Conservation (phyloP, 30 jellyfish, hydroid and myxozoan species). For the Mastigias papua region DNA sequence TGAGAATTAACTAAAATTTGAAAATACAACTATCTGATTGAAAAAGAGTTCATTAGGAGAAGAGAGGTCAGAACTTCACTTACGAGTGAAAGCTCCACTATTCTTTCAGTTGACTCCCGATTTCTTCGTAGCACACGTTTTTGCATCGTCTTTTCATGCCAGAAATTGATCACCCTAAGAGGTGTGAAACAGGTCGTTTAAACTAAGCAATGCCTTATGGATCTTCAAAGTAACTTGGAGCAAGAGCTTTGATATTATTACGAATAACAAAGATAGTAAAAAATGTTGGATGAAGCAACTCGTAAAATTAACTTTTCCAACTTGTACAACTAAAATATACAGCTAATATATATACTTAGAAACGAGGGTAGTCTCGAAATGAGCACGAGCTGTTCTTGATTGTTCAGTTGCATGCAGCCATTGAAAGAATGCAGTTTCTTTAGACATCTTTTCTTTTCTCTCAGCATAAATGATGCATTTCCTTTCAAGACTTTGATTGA, state of each 20-base stretch:
- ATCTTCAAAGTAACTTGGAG: no score
- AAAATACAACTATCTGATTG: no score
- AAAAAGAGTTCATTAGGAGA: no score
- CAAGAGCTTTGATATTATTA: no score
- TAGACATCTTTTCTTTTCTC: neutral
- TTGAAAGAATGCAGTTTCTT: constrained; percentile 14
- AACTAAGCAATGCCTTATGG: no score
- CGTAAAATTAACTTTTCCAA: no score
- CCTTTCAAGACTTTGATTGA: constrained; percentile 8
- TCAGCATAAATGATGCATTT: neutral
- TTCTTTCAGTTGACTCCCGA: constrained; percentile 16
- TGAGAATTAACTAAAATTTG: no score
- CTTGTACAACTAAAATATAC: no score
- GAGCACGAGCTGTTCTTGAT: constrained; percentile 37
- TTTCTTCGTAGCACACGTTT: constrained; percentile 10
- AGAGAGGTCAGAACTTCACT: no score
- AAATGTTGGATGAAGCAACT: no score
- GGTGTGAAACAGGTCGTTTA: no score
- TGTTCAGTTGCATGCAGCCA: constrained; percentile 57
- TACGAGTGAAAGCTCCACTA: constrained; percentile 32
- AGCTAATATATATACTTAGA: constrained; percentile 3
- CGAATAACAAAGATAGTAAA: no score
- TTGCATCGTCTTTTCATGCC: constrained; percentile 22
- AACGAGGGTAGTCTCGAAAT: constrained; percentile 30
- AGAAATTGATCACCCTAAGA: constrained; percentile 15